Evolutionary conservation across 1,140 invertebrate species (phyloP), one percentile per base, ranked within the genome.

Genomic region (Antheraea mylitta): DNA sequence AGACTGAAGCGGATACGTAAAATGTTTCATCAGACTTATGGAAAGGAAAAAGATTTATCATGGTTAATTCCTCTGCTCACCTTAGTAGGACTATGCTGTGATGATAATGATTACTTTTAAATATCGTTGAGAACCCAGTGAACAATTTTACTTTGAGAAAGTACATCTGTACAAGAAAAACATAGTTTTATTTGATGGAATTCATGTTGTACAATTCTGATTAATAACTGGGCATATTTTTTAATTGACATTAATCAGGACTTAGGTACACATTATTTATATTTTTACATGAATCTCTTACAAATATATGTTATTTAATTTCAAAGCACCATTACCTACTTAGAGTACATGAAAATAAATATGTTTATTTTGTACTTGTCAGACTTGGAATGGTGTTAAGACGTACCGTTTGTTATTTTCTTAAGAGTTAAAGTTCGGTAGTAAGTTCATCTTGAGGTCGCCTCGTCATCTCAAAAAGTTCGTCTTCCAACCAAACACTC

Each of bases 381-480:
- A 72, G 68, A 73, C 72, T 75, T 79, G 74, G 72, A 72, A 70
- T 74, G 66, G 67, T 70, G 62, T 48, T 18, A 37, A 45, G 18
- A 11, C 7, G 19, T 18, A 18, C 11, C 11, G 13, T 38, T 64
- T 37, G 8, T 61, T 13, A 61, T 30, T 19, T 18, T 63, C 36
- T n/a, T 37, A 37, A 65, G 18, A 18, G 48, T 53, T 48, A 65
- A 37, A 96, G 93, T 92, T 96, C 95, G 67, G 96, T 96, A 64
- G 95, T 96, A 72, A 96, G 95, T 92, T 96, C 95, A 85, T 96
- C 96, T 83, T 96, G 96, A 4, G 96, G 96, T 73, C 95, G 92
- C 79, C 95, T 95, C 18, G 95, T 95, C 78, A 96, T 93, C 79
- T 95, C 94, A 76, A 95, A 95, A 73, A 96, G 95, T 82, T 96